Evolutionary conservation across 1,140 invertebrate species (phyloP).

Genomic region (Lethocerus indicus): DNA sequence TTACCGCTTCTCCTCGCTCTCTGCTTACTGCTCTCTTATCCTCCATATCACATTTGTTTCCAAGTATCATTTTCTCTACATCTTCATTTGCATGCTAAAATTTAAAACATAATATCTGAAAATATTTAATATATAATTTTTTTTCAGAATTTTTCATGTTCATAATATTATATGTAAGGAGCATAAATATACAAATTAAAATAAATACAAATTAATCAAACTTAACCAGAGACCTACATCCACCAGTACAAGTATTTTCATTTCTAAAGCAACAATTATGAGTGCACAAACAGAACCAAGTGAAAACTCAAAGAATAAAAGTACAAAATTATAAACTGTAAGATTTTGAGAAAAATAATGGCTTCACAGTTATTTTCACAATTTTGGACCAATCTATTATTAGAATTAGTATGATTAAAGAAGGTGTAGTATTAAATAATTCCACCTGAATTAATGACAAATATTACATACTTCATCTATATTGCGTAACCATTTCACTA

Average conservation of each 20-base stretch:
- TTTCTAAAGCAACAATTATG: not conserved
- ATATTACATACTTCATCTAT: slow-evolving; percentile 66
- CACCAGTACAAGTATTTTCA: not conserved
- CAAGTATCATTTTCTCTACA: slow-evolving; percentile 99
- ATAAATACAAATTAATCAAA: too few species aligned
- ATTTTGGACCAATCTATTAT: too few species aligned
- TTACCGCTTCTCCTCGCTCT: slow-evolving; percentile 73
- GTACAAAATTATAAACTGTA: not conserved
- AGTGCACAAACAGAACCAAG: not conserved
- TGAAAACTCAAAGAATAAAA: not conserved
- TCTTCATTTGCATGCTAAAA: slow-evolving; percentile 95
- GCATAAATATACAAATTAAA: too few species aligned
- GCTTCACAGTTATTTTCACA: not conserved
- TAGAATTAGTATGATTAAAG: too few species aligned
- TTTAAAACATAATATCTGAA: not conserved
- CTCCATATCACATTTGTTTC: slow-evolving; percentile 99
- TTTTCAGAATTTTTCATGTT: too few species aligned
- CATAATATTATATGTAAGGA: too few species aligned
- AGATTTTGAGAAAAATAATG: not conserved
- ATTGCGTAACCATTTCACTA: slow-evolving; percentile 94
- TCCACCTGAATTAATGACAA: not conserved
- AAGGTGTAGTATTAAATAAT: not conserved
- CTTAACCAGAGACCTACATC: too few species aligned
- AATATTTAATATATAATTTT: slow-evolving; percentile 2
- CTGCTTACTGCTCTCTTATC: slow-evolving; percentile 86